Base-by-base conservation (phyloP, 1,140 invertebrate genomes). In the Venustaconcha ellipsiformis region DNA sequence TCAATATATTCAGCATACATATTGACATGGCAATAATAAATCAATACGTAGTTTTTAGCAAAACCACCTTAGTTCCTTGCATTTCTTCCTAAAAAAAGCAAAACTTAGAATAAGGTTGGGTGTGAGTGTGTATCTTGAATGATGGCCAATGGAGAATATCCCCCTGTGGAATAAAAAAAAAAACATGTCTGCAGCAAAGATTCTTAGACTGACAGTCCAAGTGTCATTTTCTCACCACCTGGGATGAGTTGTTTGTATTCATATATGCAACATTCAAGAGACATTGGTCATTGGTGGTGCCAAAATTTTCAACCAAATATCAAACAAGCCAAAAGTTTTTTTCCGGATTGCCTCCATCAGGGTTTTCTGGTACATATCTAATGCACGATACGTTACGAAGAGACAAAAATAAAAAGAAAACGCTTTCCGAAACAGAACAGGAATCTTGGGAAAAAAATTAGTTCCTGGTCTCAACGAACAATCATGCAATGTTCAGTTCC, bases 221-320 rank as follows among this genome's bases (percentile, higher is more conserved):
- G 82, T 80, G n/a, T 79, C 72, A 14, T 75, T 26, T 26, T 78
- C 70, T 60, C 14, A 81, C 62, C 20, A 69, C 64, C 6, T 55
- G 30, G 23, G 77, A 57, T 5, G 76, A 72, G 8, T 69, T 64
- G 59, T 86, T 85, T 20, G 71, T 66, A n/a, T n/a, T n/a, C n/a
- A n/a, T n/a, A n/a, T 83, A 73, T 17, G 70, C 76, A 2, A 85
- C 14, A 74, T 89, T 89, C 23, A 89, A 78, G 14, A 88, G 76
- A 14, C 86, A 66, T 88, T 88, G 18, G 88, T n/a, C 82, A 15
- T n/a, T n/a, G n/a, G n/a, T n/a, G n/a, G 80, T 82, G 1, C 88
- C 70, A n/a, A 86, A 88, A 69, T 89, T 89, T 18, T 89, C 86
- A 3, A 89, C 82, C 18, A 89, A 65, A 23, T 84, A 74, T 37